Percentiles rank a stretch among this genome's conserved stretches.
Evolutionary conservation across 1,140 invertebrate genomes (phyloP).

Genomic region (Chironomus striatipennis): DNA sequence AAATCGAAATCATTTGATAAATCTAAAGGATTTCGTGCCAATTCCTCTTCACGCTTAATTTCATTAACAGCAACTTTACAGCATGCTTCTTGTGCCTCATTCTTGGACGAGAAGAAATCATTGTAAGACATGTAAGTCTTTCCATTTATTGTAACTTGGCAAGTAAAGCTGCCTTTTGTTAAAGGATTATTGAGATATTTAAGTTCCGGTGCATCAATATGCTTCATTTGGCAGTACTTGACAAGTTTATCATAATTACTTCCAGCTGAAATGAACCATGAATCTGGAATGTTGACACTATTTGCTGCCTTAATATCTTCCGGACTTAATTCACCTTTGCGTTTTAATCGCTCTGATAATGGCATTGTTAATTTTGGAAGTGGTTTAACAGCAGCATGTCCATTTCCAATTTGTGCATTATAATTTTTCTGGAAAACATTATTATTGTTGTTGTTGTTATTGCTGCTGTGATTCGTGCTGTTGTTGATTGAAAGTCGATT

Average conservation of each 20-base stretch:
- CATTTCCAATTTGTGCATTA: background rate
- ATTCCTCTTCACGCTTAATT: constrained; percentile 30
- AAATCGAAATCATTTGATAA: constrained; percentile 31
- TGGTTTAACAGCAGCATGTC: background rate
- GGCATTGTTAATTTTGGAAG: background rate
- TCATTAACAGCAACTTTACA: constrained; percentile 32
- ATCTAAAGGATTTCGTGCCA: constrained; percentile 28
- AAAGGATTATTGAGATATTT: constrained; percentile 29
- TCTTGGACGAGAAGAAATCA: constrained; percentile 29
- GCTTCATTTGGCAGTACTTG: background rate
- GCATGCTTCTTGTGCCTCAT: constrained; percentile 29
- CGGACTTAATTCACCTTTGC: background rate
- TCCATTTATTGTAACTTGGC: constrained; percentile 31
- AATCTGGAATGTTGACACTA: background rate
- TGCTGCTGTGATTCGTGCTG: background rate
- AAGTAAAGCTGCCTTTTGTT: constrained; percentile 27
- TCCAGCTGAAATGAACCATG: background rate
- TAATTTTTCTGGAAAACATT: background rate
- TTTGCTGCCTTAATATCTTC: background rate
- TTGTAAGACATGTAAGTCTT: constrained; percentile 35
- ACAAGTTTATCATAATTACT: background rate
- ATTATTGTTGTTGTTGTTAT: background rate
- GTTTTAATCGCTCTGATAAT: constrained; percentile 15
- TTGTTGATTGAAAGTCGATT: background rate
- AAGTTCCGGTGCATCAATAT: constrained; percentile 27